Percentiles rank a stretch among this genome's conserved stretches.
Evolutionary conservation across 2,113 vertebrate species (phyloP).

Genomic region (Apus apus): DNA sequence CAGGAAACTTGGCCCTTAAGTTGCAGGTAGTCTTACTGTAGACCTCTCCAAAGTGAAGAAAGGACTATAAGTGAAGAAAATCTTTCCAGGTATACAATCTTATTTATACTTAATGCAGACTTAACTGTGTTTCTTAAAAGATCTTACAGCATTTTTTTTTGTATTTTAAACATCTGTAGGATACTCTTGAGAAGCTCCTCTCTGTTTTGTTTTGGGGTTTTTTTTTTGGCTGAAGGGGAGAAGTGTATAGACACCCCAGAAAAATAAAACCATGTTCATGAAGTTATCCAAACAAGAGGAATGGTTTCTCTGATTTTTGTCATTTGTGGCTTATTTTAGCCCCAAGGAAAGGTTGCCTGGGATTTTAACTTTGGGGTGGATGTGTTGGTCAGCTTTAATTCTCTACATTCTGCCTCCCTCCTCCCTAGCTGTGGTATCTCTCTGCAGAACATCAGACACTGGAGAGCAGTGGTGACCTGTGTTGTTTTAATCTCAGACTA

Average conservation of each 20-base stretch:
- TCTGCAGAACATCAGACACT: slow-evolving; percentile 4
- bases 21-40: not conserved
- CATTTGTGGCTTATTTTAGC: slow-evolving; percentile 21
- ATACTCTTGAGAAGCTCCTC: not conserved
- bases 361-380: not conserved
- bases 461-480: not conserved
- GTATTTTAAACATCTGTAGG: not conserved
- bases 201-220: not conserved
- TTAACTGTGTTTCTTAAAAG: not conserved
- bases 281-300: not conserved
- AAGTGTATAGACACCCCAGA: not conserved
- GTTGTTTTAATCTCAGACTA: slow-evolving; percentile 51
- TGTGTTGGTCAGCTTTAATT: not conserved
- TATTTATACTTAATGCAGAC: not conserved
- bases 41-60: not conserved
- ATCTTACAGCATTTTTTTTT: not conserved
- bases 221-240: not conserved
- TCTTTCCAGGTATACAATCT: not conserved
- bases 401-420: not conserved
- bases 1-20: not conserved
- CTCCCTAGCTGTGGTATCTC: not conserved
- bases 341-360: not conserved
- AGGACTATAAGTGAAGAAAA: not conserved
- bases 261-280: not conserved
- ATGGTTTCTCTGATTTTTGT: not conserved